phyloP scores from a whole-genome alignment of 2,113 vertebrate species.

The Tragelaphus imberbis region DNA sequence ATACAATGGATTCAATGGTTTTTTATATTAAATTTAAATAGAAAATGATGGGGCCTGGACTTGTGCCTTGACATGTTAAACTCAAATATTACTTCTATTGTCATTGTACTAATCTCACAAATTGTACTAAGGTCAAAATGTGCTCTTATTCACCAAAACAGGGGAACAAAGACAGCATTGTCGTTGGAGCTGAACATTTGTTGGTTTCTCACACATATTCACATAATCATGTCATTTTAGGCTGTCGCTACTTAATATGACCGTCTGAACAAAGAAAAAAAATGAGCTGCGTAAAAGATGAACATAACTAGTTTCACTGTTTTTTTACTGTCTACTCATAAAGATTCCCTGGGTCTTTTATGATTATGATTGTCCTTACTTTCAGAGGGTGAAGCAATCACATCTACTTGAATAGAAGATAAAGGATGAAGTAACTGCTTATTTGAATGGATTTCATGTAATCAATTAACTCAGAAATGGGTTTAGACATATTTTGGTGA shows the following conservation, averaged over 20 bases:
- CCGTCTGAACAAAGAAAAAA: background rate
- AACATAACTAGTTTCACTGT: background rate
- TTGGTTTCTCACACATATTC: background rate
- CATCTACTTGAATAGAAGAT: background rate
- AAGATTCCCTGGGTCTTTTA: background rate
- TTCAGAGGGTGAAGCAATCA: background rate
- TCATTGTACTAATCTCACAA: background rate
- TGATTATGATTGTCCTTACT: background rate
- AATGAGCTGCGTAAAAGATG: background rate
- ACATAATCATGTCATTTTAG: background rate
- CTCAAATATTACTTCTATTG: background rate
- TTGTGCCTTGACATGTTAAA: background rate
- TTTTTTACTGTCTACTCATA: background rate
- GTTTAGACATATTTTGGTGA: background rate
- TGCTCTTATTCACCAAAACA: background rate
- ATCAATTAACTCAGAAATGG: background rate
- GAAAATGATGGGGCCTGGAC: background rate
- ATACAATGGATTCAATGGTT: background rate
- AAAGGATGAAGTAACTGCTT: background rate
- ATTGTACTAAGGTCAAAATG: background rate
- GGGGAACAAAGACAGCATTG: background rate
- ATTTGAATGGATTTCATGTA: background rate
- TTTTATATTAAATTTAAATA: constrained; percentile 16
- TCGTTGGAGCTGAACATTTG: background rate
- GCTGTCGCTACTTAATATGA: background rate